Percentiles rank a stretch among this genome's conserved stretches.
Conservation (phyloP, 2,113 vertebrate genomes). For the Dissostichus mawsoni region DNA sequence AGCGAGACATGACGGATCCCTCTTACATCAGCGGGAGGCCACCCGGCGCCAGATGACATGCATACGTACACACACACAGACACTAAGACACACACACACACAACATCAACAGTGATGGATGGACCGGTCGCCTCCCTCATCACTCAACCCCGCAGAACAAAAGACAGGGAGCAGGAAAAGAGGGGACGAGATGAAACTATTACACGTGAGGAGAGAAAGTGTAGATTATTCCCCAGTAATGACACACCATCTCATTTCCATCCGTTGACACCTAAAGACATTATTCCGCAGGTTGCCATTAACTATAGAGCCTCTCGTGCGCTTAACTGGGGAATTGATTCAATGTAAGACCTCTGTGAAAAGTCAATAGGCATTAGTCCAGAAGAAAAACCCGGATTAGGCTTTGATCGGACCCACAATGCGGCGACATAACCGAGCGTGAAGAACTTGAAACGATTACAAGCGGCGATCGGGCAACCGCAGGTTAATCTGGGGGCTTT, state of each 20-base stretch:
- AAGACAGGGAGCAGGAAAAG: constrained; percentile 4
- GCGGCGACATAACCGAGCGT: constrained; percentile 9
- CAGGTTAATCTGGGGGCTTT: constrained; percentile 55
- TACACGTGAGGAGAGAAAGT: constrained; percentile 4
- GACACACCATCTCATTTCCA: constrained; percentile 44
- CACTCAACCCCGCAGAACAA: constrained; percentile 57
- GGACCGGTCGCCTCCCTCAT: constrained; percentile 51
- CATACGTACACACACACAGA: constrained; percentile 28
- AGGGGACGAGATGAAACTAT: neutral
- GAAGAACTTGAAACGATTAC: constrained; percentile 55
- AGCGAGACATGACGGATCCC: constrained; percentile 75
- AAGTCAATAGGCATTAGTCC: constrained; percentile 70
- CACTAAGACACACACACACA: constrained; percentile 25
- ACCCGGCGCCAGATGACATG: constrained; percentile 60
- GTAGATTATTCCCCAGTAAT: constrained; percentile 27
- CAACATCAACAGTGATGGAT: constrained; percentile 64
- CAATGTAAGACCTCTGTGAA: constrained; percentile 61
- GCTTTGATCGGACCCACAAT: constrained; percentile 46
- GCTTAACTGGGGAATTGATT: constrained; percentile 60
- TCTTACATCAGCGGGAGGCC: constrained; percentile 70
- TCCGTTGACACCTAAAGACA: constrained; percentile 42
- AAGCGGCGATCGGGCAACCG: constrained; percentile 21
- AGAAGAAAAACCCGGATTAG: constrained; percentile 52
- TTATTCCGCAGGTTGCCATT: constrained; percentile 39
- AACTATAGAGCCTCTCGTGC: constrained; percentile 44